Conservation (phyloP, 2,888 invertebrate genomes). For the Criorhina ranunculi region DNA sequence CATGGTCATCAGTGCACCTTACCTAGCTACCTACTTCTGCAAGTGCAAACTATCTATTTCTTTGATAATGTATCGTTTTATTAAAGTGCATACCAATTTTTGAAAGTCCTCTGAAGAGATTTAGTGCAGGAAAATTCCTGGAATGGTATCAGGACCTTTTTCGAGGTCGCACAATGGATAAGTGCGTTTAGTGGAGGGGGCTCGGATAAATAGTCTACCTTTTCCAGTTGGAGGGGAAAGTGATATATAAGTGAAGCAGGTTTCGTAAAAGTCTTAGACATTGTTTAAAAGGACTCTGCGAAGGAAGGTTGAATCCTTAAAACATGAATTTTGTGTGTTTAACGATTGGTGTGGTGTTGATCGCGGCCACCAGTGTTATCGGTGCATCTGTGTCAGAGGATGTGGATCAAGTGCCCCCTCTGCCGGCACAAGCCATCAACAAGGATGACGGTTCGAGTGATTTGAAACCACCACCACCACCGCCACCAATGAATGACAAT, state of each 20-base stretch:
- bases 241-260: constrained; percentile 59
- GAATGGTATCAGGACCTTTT: constrained; percentile 50
- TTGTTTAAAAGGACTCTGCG: constrained; percentile 51
- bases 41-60: constrained; percentile 35
- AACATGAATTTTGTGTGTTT: constrained; percentile 44
- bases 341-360: constrained; percentile 29
- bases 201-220: not conserved
- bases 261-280: constrained; percentile 8
- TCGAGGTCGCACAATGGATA: constrained; percentile 48
- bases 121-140: constrained; percentile 37
- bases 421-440: not conserved
- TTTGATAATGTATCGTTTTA: constrained; percentile 46
- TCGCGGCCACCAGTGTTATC: constrained; percentile 18
- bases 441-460: constrained; percentile 58
- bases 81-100: constrained; percentile 3
- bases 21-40: constrained; percentile 19
- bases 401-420: constrained; percentile 57
- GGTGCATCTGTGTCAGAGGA: constrained; percentile 50
- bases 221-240: constrained; percentile 40
- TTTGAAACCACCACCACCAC: constrained; percentile 57
- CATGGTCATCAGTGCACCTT: constrained; percentile 43
- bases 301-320: constrained; percentile 28
- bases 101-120: not conserved
- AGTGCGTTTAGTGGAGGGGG: constrained; percentile 37
- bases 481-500: constrained; percentile 17